These are phyloP conservation scores for Ceraclea dissimilis DNA, from an alignment of 2,888 invertebrate species.

Conservation along the genomic window DNA sequence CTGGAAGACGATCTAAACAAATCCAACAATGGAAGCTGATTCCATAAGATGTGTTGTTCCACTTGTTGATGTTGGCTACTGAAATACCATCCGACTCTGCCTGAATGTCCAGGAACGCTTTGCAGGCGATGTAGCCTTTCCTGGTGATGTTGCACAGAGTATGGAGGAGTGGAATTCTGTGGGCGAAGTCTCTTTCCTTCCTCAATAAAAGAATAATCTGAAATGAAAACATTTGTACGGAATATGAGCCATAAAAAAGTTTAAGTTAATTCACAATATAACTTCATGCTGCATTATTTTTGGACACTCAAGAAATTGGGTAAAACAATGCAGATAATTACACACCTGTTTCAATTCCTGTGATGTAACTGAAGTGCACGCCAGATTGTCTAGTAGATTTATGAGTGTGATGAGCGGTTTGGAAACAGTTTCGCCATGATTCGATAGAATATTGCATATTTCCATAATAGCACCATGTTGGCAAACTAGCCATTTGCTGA, in stretches of 20 bases:
- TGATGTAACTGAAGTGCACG: slow-evolving; percentile 48
- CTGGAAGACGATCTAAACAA: slow-evolving; percentile 37
- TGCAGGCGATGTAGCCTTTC: slow-evolving; percentile 32
- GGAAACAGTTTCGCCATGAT: slow-evolving; percentile 36
- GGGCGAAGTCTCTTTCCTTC: slow-evolving; percentile 30
- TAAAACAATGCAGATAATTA: no score
- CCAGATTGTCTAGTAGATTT: slow-evolving; percentile 47
- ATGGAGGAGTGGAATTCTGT: slow-evolving; percentile 23
- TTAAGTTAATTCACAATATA: no score
- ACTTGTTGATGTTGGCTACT: slow-evolving; percentile 49
- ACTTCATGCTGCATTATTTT: no score
- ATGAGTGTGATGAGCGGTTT: slow-evolving; percentile 45
- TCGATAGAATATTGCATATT: slow-evolving; percentile 38
- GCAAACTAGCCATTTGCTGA: slow-evolving; percentile 48
- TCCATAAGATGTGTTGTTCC: slow-evolving; percentile 50
- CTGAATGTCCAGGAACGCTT: slow-evolving; percentile 47
- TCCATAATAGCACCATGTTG: slow-evolving; percentile 42
- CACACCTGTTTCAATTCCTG: slow-evolving; percentile 48
- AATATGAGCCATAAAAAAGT: background rate
- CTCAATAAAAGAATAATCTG: slow-evolving; percentile 33
- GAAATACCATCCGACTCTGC: slow-evolving; percentile 42
- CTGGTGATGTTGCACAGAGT: slow-evolving; percentile 24
- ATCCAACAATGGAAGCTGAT: slow-evolving; percentile 53
- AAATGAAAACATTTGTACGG: slow-evolving; percentile 3
- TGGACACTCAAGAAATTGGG: no score